Percentiles rank a stretch among this genome's conserved stretches.
These are phyloP conservation scores for Spheniscus mendiculus DNA, from an alignment of 2,113 vertebrate genomes.

Conservation along the genomic window DNA sequence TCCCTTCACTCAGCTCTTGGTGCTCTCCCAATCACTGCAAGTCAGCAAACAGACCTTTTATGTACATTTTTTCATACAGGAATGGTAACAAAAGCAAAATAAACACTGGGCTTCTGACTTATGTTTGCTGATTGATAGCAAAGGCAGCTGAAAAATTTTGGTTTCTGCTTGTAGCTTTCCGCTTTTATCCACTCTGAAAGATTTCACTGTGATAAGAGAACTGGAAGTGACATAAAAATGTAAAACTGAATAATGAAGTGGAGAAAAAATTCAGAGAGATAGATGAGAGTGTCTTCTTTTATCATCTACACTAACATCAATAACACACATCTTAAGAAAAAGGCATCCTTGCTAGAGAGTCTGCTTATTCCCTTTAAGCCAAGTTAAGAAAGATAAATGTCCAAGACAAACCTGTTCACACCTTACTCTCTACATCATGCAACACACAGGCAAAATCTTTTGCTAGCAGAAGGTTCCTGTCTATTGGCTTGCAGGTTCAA, in stretches of 20 bases:
- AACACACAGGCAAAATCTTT: not conserved
- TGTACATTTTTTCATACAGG: not conserved
- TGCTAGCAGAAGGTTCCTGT: not conserved
- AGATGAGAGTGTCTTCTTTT: not conserved
- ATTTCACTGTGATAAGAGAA: not conserved
- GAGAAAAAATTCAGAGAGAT: not conserved
- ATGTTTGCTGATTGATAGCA: slow-evolving; percentile 14
- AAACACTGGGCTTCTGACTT: slow-evolving; percentile 23
- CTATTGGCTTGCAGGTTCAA: not conserved
- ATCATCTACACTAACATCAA: not conserved
- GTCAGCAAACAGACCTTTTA: slow-evolving; percentile 38
- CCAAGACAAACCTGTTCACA: not conserved
- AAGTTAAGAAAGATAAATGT: not conserved
- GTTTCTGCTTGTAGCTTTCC: not conserved
- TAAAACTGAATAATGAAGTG: slow-evolving; percentile 6
- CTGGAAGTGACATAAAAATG: slow-evolving; percentile 15
- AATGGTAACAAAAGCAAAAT: slow-evolving; percentile 39
- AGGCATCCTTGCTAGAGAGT: not conserved
- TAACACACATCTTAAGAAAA: not conserved
- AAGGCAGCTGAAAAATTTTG: slow-evolving; percentile 17
- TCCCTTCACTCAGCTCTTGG: not conserved
- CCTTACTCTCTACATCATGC: not conserved
- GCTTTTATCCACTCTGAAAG: slow-evolving; percentile 8
- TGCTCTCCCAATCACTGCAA: not conserved
- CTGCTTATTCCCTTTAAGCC: not conserved